These are phyloP conservation scores for Helarctos malayanus DNA, from an alignment of 2,797 vertebrate genomes.

Conservation along the genomic window DNA sequence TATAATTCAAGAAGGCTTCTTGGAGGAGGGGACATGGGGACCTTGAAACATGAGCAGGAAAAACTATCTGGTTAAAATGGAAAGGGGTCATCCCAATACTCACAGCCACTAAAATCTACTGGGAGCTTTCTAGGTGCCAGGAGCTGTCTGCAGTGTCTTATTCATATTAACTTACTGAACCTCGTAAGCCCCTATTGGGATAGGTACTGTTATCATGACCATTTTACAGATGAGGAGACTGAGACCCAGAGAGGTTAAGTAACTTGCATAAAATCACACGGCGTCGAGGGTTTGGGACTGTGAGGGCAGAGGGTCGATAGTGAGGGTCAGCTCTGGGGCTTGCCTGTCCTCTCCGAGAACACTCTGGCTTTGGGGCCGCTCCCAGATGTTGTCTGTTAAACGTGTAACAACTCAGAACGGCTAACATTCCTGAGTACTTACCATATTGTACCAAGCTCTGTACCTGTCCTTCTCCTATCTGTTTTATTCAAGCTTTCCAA, in stretches of 20 bases:
- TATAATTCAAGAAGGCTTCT: neutral
- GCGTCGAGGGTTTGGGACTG: neutral
- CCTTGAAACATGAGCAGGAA: neutral
- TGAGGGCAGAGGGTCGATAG: accelerated
- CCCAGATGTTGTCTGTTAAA: neutral
- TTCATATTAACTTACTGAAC: neutral
- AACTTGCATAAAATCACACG: neutral
- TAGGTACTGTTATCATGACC: neutral
- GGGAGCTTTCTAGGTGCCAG: neutral
- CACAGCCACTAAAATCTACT: accelerated
- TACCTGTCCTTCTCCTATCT: neutral
- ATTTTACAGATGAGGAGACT: neutral
- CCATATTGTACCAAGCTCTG: accelerated
- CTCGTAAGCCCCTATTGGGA: accelerated
- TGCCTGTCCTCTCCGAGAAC: neutral
- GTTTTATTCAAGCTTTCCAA: neutral
- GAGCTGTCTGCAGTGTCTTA: neutral
- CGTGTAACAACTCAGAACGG: accelerated
- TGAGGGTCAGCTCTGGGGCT: neutral
- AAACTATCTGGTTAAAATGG: neutral
- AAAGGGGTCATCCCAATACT: neutral
- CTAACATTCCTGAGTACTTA: neutral
- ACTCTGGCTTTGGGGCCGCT: neutral
- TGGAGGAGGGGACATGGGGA: neutral
- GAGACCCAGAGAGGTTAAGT: neutral